Percentiles rank a stretch among this genome's conserved stretches.
phyloP scores from a whole-genome alignment of 1,140 invertebrate species.

The Ceratosolen fusciceps region DNA sequence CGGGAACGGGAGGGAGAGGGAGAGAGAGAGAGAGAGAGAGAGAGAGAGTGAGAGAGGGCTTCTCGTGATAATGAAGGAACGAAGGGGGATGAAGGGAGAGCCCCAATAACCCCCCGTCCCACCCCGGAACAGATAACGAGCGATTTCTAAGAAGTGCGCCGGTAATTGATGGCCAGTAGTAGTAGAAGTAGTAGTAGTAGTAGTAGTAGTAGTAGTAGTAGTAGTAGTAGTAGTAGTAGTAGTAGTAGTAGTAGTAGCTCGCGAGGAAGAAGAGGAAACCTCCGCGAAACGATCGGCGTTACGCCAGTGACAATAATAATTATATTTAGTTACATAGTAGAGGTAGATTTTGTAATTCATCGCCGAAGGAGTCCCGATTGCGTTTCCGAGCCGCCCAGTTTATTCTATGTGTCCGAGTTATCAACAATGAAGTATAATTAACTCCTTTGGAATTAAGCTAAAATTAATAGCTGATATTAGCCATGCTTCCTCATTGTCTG shows the following conservation, averaged over 20 bases:
- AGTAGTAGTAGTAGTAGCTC: too few relatives aligned
- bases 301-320: slow-evolving; percentile 7
- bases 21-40: background rate
- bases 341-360: background rate
- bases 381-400: background rate
- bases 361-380: background rate
- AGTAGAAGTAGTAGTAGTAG: too few relatives aligned
- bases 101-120: too few relatives aligned
- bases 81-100: too few relatives aligned
- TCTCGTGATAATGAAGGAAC: too few relatives aligned
- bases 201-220: too few relatives aligned
- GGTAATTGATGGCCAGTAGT: slow-evolving; percentile 7
- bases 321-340: background rate
- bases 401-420: background rate
- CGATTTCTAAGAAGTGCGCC: background rate
- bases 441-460: background rate
- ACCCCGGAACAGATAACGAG: background rate
- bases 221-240: too few relatives aligned
- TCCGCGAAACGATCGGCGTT: background rate
- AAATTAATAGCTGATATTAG: background rate
- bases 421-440: background rate
- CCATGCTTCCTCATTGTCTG: too few relatives aligned
- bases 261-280: background rate
- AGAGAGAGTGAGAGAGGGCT: background rate
- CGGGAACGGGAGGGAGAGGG: background rate